Conservation (phyloP, 2,797 vertebrate species). For the Oryzias sinensis region DNA sequence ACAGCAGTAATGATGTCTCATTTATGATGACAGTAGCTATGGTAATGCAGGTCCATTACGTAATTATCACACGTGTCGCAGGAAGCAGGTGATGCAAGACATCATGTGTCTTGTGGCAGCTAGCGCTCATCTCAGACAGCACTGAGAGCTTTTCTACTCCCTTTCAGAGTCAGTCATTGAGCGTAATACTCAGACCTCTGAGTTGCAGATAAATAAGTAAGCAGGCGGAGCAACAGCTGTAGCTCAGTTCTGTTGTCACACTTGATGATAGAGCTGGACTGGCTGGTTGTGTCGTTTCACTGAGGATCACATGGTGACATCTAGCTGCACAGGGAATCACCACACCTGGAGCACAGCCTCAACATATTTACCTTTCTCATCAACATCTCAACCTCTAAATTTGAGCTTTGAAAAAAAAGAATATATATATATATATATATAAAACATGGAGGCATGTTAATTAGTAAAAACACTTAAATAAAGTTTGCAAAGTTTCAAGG, state of each 20-base stretch:
- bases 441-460: too few species aligned
- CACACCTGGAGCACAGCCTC: constrained; percentile 57
- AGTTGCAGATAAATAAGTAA: constrained; percentile 35
- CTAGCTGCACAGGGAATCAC: constrained; percentile 36
- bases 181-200: too few species aligned
- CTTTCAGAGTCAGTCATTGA: too few species aligned
- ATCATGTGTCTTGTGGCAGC: too few species aligned
- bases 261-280: constrained; percentile 64
- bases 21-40: neutral
- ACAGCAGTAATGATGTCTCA: neutral
- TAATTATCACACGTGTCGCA: neutral
- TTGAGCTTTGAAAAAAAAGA: neutral
- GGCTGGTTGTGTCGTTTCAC: constrained; percentile 68
- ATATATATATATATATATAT: too few species aligned
- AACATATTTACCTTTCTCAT: constrained; percentile 53
- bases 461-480: too few species aligned
- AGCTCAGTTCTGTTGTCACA: constrained; percentile 31
- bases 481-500: too few species aligned
- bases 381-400: constrained; percentile 27
- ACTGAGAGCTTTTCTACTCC: too few species aligned
- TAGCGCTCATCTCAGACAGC: neutral
- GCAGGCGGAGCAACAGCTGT: constrained; percentile 65
- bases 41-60: constrained; percentile 1
- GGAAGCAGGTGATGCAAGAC: neutral
- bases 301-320: constrained; percentile 57